A percentile compares a stretch with the other conserved stretches of the same genome.
These are phyloP conservation scores for Herminia tarsipennalis DNA, from an alignment of 2,888 invertebrate genomes.

Conservation along the genomic window DNA sequence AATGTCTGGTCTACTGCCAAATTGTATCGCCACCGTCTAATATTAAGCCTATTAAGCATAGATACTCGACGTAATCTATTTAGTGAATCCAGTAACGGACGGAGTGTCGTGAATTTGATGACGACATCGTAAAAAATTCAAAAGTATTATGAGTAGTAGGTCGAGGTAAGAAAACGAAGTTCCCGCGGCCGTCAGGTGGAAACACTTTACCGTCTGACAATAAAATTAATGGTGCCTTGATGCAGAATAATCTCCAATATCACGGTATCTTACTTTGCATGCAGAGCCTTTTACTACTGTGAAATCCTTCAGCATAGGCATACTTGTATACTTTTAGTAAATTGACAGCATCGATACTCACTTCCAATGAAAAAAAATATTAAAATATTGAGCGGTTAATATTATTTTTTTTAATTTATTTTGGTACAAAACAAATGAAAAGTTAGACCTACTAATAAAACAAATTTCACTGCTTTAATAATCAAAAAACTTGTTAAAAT, in stretches of 20 bases:
- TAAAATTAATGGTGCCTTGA: conserved; percentile 59
- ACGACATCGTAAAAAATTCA: conserved; percentile 39
- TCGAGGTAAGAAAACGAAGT: conserved; percentile 39
- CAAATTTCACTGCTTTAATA: too few relatives aligned
- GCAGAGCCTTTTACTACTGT: conserved; percentile 25
- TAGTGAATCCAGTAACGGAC: conserved; percentile 35
- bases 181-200: conserved; percentile 40
- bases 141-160: conserved; percentile 34
- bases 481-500: too few relatives aligned
- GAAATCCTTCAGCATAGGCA: conserved; percentile 10
- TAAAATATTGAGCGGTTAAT: too few relatives aligned
- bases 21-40: conserved; percentile 37
- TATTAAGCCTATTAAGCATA: conserved; percentile 38
- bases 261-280: conserved; percentile 62
- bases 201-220: conserved; percentile 55
- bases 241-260: conserved; percentile 71
- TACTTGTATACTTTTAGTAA: neutral
- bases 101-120: conserved; percentile 39
- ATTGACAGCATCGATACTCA: too few relatives aligned
- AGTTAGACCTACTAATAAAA: too few relatives aligned
- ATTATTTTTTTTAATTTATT: too few relatives aligned
- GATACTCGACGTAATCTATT: conserved; percentile 34
- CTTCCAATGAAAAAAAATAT: too few relatives aligned
- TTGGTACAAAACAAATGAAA: too few relatives aligned
- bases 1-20: conserved; percentile 51